These are phyloP conservation scores for Gambelia wislizenii DNA, from an alignment of 2,797 vertebrate genomes.

Conservation along the genomic window DNA sequence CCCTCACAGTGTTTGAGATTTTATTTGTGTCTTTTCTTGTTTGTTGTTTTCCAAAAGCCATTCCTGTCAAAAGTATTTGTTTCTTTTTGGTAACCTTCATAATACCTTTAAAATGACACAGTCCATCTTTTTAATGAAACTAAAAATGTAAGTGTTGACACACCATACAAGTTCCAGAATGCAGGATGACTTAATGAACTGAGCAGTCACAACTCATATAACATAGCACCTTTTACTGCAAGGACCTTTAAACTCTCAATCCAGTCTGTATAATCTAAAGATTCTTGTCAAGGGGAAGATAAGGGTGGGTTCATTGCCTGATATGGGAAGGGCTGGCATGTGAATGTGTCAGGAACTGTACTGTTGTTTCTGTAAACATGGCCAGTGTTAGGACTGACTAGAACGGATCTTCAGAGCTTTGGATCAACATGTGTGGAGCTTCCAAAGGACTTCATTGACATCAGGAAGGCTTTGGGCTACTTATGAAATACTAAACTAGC, in stretches of 20 bases:
- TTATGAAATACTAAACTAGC: conserved; percentile 2
- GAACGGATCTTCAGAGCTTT: conserved; percentile 28
- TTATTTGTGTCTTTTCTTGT: conserved; percentile 43
- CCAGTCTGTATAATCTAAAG: conserved; percentile 16
- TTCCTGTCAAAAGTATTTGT: conserved; percentile 68
- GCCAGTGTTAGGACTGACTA: conserved; percentile 26
- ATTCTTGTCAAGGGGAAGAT: fast-evolving
- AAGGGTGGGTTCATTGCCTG: conserved; percentile 20
- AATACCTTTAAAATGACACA: conserved; percentile 34
- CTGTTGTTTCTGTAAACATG: conserved; percentile 26
- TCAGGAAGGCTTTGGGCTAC: conserved; percentile 39
- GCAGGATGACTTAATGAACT: conserved; percentile 21
- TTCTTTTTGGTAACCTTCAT: conserved; percentile 56
- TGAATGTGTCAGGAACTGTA: conserved; percentile 3
- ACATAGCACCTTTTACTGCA: conserved; percentile 55
- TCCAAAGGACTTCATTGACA: conserved; percentile 27
- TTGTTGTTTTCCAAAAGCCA: conserved; percentile 56
- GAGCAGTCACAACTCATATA: conserved; percentile 1
- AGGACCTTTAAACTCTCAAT: conserved; percentile 47
- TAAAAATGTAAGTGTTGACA: neutral
- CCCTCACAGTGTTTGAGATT: conserved; percentile 56
- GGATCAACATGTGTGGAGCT: conserved; percentile 13
- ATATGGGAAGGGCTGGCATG: conserved; percentile 11
- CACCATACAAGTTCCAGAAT: neutral
- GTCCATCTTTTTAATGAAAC: conserved; percentile 25